Base-by-base conservation (phyloP, 2,113 vertebrate species). In the sheep (Ovis aries) region DNA sequence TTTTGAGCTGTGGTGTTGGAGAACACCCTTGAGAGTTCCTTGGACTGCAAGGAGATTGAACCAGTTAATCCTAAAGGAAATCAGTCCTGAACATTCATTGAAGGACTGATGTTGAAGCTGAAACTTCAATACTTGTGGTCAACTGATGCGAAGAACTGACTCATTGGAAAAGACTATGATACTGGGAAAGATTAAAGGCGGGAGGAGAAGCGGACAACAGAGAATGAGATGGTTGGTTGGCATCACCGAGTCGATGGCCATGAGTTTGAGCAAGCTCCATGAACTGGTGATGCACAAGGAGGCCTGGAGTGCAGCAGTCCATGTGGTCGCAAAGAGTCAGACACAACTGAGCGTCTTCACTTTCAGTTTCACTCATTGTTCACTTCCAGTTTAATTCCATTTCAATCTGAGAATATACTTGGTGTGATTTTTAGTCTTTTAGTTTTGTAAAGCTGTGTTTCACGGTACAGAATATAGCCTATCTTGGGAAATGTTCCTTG, bases 281-380 rank as follows among this genome's bases (percentile, higher is more conserved):
- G n/a, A 21, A 17, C 10, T 71, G 64, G 64, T 10, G 17, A 36
- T 36, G 64, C 17, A 71, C n/a, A 21, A 16, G 33, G 17, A 71
- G n/a, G 17, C 64, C 64, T 71, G n/a, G n/a, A 19, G 19, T 21
- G 9, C n/a, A 36, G 17, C 19, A 71, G 64, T 23, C 64, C 10
- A 5, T 36, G 64, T 0, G 17, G 17, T 36, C 4, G 0, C n/a
- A 21, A 67, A 67, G n/a, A 67, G n/a, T 36, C 5, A 5, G n/a
- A 23, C 9, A 36, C 5, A 0, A 71, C 64, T 23, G n/a, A 71
- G 19, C 1, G 0, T 11, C 64, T 71, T 71, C n/a, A 36, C 9
- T 23, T 36, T 71, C 64, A 71, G 10, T 71, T 23, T 71, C n/a
- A 36, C 11, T 52, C 36, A 13, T 77, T 29, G 23, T 64, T 88